These are phyloP conservation scores for Nansenia antarctica DNA, from an alignment of 2,113 vertebrate genomes.

Conservation along the genomic window DNA sequence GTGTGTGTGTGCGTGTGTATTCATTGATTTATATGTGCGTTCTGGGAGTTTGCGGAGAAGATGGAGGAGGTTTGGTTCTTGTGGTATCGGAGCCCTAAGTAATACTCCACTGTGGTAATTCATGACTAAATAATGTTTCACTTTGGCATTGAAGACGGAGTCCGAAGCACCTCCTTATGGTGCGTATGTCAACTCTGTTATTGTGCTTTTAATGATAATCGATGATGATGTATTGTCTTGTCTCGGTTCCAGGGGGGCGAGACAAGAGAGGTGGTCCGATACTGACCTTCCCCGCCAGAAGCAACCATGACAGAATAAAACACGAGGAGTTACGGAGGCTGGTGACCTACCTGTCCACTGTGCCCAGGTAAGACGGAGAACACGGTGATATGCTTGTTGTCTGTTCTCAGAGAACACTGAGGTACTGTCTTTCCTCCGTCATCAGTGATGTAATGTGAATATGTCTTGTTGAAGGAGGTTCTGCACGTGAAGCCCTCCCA, in stretches of 20 bases:
- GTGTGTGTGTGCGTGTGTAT: no score
- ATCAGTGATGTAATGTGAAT: not conserved
- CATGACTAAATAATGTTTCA: no score
- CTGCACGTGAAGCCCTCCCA: slow-evolving; percentile 4
- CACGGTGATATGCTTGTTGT: no score
- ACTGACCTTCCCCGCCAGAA: slow-evolving; percentile 93
- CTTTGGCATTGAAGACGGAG: no score
- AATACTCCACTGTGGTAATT: not conserved
- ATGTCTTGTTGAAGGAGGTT: not conserved
- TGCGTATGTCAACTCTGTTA: not conserved
- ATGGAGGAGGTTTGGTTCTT: no score
- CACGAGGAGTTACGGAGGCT: slow-evolving; percentile 95
- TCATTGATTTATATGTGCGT: not conserved
- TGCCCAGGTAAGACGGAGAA: slow-evolving; percentile 85
- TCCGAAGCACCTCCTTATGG: no score
- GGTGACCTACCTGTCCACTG: slow-evolving; percentile 97
- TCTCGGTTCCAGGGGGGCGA: slow-evolving; percentile 84
- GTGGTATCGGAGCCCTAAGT: not conserved
- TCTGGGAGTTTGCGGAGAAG: not conserved
- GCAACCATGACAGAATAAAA: slow-evolving; percentile 99
- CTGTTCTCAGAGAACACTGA: no score
- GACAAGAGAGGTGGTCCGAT: slow-evolving; percentile 98
- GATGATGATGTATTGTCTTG: not conserved
- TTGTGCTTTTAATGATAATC: not conserved
- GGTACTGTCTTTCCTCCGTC: not conserved